Base-by-base conservation (phyloP, 2,797 vertebrate species). In the Gallinago solitaria region DNA sequence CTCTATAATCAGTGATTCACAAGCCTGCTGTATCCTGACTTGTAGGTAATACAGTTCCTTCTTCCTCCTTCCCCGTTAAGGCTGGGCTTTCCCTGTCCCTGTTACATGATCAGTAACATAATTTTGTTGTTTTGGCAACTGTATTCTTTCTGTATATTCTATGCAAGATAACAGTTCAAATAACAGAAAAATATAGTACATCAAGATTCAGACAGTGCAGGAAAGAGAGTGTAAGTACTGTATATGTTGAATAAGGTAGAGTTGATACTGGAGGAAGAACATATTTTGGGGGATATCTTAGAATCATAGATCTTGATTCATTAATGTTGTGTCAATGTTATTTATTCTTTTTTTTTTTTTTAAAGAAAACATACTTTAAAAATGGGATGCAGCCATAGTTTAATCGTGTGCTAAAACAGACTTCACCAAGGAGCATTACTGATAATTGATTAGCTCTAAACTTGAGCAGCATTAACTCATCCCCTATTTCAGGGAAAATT, bases 381-480 rank as follows among this genome's bases (percentile, higher is more conserved):
- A 75, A 54, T 76, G 16, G 83, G 70, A 48, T 84, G 25, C 23
- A 87, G 7, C 8, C 35, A 84, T 37, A 30, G n/a, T 94, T 82
- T 78, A 86, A 43, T 19, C 3, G 2, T 68, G 39, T 60, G 51
- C 41, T 87, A 45, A 74, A 91, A 25, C 27, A 78, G 59, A 70
- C 43, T 91, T 86, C 33, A 87, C n/a, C 27, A 65, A 87, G 69
- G 43, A 68, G 20, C 35, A 20, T 79, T 76, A 76, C 45, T 90
- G 74, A 32, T 94, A 89, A 89, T 64, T 76, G 80, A 76, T 95
- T 82, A 91, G 28, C 61, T 90, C 74, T 93, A 74, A 95, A 93
- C 60, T 84, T 12, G 6, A 88, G 18, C 39, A 67, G 54, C 74
- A 63, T 90, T 79, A 92, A 67, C 35, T 51, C 39, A 53, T 69